Evolutionary conservation across 2,888 invertebrate genomes (phyloP), one percentile per base, ranked within the genome.

Genomic region (Chromoteleia sp.): DNA sequence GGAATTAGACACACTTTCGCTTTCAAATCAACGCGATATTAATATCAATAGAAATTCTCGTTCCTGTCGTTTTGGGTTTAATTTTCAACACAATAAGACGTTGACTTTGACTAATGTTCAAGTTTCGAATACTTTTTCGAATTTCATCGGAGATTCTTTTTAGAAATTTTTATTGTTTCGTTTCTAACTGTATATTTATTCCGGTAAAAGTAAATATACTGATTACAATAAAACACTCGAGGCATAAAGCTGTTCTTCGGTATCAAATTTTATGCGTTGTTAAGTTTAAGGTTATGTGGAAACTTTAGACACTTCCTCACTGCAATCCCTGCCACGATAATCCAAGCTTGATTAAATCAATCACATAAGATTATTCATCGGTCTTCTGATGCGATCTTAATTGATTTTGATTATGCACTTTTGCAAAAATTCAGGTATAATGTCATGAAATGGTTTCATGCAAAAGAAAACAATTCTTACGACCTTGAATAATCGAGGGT

Each of bases 341-440:
- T 21, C 54, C 70, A 43, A 71, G 58, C 70, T 4, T 67, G 67
- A 68, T 56, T 68, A 45, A 68, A 54, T 45, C 43, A 41, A 68
- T 68, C 68, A 25, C 71, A 71, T 52, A 30, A 17, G 36, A 71
- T 71, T 39, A 50, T 30, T 71, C 50, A 41, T 30, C 50, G n/a
- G 14, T 48, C 21, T 50, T n/a, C 10, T 19, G 59, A 33, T 50
- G 48, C 19, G 17, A 52, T 39, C n/a, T 8, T 71, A 59, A 71
- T 59, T 29, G 10, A 71, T 15, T 59, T 21, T 56, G 68, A 54
- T 45, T 33, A 36, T 30, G 29, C 2, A 21, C 25, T 33, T 63
- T 67, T n/a, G 12, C 6, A 56, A 56, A 68, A 68, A 45, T 41
- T 15, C 41, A 29, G 12, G 14, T 52, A 25, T 41, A 29, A 12